phyloP scores from a whole-genome alignment of 2,113 vertebrate genomes.

The Hylia prasina region DNA sequence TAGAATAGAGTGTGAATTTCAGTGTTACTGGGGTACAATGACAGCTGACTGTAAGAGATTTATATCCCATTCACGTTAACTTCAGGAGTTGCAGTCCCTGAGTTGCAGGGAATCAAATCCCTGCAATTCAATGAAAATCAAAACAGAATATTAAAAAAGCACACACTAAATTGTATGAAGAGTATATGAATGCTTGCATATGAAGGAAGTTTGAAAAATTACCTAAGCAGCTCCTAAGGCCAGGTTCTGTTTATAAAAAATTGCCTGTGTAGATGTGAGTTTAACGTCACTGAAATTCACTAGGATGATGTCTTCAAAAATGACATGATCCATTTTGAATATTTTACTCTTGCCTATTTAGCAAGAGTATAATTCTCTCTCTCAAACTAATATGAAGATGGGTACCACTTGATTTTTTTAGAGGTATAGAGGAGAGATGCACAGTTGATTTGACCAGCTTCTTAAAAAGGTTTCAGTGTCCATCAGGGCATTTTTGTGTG shows the following conservation, averaged over 20 bases:
- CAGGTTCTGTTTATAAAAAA: background rate
- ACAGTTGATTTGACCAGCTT: background rate
- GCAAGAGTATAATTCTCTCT: background rate
- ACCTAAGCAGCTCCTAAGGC: background rate
- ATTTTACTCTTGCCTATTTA: background rate
- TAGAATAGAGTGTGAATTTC: background rate
- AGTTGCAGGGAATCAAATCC: background rate
- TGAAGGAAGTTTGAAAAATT: background rate
- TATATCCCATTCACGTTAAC: background rate
- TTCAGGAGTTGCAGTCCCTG: background rate
- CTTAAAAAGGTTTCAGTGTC: background rate
- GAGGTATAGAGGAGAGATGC: background rate
- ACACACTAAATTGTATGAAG: background rate
- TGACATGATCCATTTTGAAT: background rate
- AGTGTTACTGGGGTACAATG: background rate
- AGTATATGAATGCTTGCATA: background rate
- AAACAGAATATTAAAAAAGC: background rate
- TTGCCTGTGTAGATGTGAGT: background rate
- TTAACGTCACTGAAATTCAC: background rate
- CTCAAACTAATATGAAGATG: background rate
- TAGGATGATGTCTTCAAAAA: background rate
- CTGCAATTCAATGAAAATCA: background rate
- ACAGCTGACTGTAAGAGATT: background rate
- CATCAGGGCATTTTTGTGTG: background rate
- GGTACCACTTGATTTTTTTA: background rate